Conservation (phyloP, 2,113 vertebrate species). For the Coryphaenoides rupestris region DNA sequence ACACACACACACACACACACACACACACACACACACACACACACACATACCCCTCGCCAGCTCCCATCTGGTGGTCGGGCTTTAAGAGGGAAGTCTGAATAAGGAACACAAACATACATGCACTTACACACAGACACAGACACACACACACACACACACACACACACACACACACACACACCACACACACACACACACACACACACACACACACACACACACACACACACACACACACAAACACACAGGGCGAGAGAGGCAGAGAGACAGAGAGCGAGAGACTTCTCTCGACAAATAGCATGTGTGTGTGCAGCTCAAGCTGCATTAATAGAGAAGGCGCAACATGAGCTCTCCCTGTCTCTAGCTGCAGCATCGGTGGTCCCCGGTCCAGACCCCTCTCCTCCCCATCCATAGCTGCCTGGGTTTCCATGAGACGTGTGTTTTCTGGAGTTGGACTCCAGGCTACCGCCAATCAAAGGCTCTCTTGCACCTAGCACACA, state of each 20-base stretch:
- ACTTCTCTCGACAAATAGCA: not conserved
- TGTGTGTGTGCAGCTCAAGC: slow-evolving; percentile 29
- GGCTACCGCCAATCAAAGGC: too few relatives aligned
- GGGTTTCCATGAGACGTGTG: too few relatives aligned
- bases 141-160: slow-evolving; percentile 10
- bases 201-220: slow-evolving; percentile 18
- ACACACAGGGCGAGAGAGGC: slow-evolving; percentile 12
- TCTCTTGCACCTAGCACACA: too few relatives aligned
- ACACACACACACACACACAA: slow-evolving; percentile 30
- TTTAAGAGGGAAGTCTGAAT: slow-evolving; percentile 55
- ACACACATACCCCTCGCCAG: slow-evolving; percentile 24
- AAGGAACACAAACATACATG: slow-evolving; percentile 28
- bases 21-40: too few relatives aligned
- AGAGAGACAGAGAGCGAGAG: too few relatives aligned
- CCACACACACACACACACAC: slow-evolving; percentile 16
- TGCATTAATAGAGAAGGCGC: slow-evolving; percentile 28
- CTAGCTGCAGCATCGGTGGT: slow-evolving; percentile 1
- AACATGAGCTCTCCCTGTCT: not conserved
- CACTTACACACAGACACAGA: too few relatives aligned
- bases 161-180: slow-evolving; percentile 11
- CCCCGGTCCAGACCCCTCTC: not conserved
- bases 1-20: slow-evolving; percentile 1
- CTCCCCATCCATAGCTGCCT: too few relatives aligned
- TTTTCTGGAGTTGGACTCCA: not conserved
- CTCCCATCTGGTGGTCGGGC: slow-evolving; percentile 71